Percentiles rank a stretch among this genome's conserved stretches.
These are phyloP conservation scores for Chlamydotis undulata DNA, from an alignment of 2,113 vertebrate species.

Conservation along the genomic window DNA sequence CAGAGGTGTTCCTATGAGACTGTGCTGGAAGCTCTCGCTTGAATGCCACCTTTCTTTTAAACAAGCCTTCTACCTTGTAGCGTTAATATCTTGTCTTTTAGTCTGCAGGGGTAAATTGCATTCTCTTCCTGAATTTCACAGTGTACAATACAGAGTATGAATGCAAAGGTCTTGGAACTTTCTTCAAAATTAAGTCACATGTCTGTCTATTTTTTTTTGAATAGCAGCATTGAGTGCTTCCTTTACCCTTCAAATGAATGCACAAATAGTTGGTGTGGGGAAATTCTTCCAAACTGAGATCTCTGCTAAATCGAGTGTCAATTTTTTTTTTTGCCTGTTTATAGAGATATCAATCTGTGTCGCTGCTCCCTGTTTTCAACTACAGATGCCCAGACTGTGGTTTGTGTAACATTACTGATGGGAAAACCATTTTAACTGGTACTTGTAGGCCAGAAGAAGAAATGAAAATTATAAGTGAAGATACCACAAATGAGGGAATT, in stretches of 20 bases:
- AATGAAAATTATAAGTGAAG: not conserved
- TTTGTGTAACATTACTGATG: not conserved
- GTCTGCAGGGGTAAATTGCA: not conserved
- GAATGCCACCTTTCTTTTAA: not conserved
- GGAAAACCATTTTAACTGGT: not conserved
- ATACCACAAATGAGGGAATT: not conserved
- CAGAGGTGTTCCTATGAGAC: not conserved
- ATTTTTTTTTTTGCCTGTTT: not conserved
- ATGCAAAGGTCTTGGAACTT: constrained; percentile 25
- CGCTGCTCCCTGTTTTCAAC: not conserved
- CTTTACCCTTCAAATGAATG: constrained; percentile 5
- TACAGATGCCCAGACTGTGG: not conserved
- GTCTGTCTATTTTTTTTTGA: constrained; percentile 36
- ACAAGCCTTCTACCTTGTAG: not conserved
- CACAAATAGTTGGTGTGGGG: not conserved
- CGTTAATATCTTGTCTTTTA: not conserved
- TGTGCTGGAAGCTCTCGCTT: not conserved
- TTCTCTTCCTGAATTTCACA: not conserved
- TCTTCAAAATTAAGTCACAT: constrained; percentile 39
- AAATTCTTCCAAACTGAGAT: not conserved
- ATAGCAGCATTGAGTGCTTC: constrained; percentile 47
- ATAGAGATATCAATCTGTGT: not conserved
- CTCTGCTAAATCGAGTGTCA: not conserved
- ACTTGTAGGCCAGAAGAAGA: not conserved
- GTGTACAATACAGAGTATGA: not conserved